phyloP scores from a whole-genome alignment of 2,113 vertebrate species.

The Gallinago jamesoni region DNA sequence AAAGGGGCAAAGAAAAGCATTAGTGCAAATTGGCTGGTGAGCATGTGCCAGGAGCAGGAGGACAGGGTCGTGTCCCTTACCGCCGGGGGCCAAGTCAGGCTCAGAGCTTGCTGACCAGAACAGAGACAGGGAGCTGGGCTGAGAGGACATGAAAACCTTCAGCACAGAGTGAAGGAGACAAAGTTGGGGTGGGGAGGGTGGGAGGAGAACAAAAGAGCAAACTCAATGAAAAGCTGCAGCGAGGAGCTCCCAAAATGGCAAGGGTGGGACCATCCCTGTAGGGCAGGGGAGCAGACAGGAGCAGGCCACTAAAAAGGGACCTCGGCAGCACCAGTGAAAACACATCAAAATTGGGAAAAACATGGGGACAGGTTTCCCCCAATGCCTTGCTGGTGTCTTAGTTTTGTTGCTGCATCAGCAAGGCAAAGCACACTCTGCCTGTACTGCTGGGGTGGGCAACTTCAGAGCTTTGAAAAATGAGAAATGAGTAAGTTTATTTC shows the following conservation, averaged over 20 bases:
- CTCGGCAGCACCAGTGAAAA: background rate
- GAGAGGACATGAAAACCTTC: background rate
- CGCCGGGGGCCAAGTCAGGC: background rate
- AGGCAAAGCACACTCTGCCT: background rate
- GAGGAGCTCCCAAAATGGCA: background rate
- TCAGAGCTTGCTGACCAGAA: background rate
- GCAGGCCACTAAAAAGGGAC: background rate
- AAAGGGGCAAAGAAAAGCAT: background rate
- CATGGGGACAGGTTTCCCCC: background rate
- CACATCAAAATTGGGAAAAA: background rate
- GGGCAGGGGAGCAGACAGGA: background rate
- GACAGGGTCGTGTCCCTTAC: background rate
- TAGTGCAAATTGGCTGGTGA: background rate
- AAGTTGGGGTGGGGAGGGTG: background rate
- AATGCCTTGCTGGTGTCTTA: accelerated
- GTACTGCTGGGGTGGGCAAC: background rate
- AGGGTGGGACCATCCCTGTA: background rate
- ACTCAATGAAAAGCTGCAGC: background rate
- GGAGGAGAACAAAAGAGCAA: background rate
- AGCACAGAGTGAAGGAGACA: background rate
- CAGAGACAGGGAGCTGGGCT: background rate
- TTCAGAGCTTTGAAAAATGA: background rate
- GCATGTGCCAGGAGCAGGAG: accelerated
- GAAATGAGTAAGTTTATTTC: background rate
- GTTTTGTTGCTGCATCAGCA: background rate